A percentile compares a stretch with the other conserved stretches of the same genome.
phyloP scores from a whole-genome alignment of 2,113 vertebrate genomes.

The Clinocottus analis region DNA sequence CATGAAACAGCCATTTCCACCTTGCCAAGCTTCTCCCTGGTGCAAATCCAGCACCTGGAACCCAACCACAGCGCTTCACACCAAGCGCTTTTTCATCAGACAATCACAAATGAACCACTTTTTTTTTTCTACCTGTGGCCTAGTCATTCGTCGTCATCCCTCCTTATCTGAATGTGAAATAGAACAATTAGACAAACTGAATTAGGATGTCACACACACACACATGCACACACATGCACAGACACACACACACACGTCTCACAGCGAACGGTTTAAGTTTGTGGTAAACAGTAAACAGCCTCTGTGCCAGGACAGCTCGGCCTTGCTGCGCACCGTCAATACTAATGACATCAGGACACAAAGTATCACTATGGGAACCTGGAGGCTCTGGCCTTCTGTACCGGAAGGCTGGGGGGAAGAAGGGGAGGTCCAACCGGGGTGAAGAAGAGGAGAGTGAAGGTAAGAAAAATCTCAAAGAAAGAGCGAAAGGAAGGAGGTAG shows the following conservation, averaged over 20 bases:
- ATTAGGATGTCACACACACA: conserved; percentile 24
- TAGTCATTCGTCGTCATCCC: conserved; percentile 14
- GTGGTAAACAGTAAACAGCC: conserved; percentile 72
- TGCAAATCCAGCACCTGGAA: conserved; percentile 32
- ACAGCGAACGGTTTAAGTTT: conserved; percentile 58
- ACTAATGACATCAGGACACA: conserved; percentile 80
- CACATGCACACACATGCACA: not conserved
- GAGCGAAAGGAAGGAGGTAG: conserved; percentile 44
- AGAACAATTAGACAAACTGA: not conserved
- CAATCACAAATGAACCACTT: conserved; percentile 30
- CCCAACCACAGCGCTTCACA: conserved; percentile 4
- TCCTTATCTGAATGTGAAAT: conserved; percentile 19
- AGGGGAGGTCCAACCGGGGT: conserved; percentile 5
- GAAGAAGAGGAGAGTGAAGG: conserved; percentile 45
- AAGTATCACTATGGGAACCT: conserved; percentile 77
- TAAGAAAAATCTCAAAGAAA: conserved; percentile 32
- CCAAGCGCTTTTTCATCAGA: conserved; percentile 18
- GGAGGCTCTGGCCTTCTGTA: conserved; percentile 54
- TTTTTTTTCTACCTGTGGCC: not conserved
- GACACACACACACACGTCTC: conserved; percentile 9
- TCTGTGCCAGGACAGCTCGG: conserved; percentile 69
- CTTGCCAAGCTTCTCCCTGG: conserved; percentile 16
- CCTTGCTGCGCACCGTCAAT: conserved; percentile 74
- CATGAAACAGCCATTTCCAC: conserved; percentile 34
- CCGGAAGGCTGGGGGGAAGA: conserved; percentile 49